Evolutionary conservation across 2,797 vertebrate species (phyloP).

Genomic region (Cossypha heuglini): DNA sequence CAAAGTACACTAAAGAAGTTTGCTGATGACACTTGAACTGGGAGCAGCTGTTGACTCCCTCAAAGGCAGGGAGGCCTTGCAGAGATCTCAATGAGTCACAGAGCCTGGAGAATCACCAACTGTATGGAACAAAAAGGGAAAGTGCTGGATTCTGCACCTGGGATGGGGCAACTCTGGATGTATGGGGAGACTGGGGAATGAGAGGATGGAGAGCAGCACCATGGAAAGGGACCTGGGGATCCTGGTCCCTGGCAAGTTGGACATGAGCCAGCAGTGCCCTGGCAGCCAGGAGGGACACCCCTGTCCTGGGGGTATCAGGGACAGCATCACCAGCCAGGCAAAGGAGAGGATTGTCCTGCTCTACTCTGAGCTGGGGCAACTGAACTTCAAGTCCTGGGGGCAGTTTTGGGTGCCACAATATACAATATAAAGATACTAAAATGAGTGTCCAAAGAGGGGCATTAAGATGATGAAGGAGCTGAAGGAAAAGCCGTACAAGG

Average conservation of each 20-base stretch:
- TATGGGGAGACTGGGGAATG: rapidly evolving
- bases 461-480: not conserved
- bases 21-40: too few species aligned
- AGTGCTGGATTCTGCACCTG: rapidly evolving
- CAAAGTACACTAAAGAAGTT: not conserved
- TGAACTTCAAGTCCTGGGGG: rapidly evolving
- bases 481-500: not conserved
- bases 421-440: not conserved
- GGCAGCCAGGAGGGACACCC: not conserved
- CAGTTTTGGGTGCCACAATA: not conserved
- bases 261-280: not conserved
- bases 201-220: not conserved
- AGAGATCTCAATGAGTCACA: not conserved
- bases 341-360: rapidly evolving
- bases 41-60: not conserved
- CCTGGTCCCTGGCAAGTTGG: rapidly evolving
- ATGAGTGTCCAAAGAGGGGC: not conserved
- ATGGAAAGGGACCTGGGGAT: rapidly evolving
- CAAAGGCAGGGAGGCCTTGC: not conserved
- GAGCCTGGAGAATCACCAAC: not conserved
- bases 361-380: rapidly evolving
- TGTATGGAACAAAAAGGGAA: rapidly evolving
- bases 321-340: rapidly evolving
- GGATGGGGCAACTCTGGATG: too few species aligned
- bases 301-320: not conserved